Evolutionary conservation across 2,888 invertebrate species (phyloP), one percentile per base, ranked within the genome.

Genomic region (Dexiosoma caninum): DNA sequence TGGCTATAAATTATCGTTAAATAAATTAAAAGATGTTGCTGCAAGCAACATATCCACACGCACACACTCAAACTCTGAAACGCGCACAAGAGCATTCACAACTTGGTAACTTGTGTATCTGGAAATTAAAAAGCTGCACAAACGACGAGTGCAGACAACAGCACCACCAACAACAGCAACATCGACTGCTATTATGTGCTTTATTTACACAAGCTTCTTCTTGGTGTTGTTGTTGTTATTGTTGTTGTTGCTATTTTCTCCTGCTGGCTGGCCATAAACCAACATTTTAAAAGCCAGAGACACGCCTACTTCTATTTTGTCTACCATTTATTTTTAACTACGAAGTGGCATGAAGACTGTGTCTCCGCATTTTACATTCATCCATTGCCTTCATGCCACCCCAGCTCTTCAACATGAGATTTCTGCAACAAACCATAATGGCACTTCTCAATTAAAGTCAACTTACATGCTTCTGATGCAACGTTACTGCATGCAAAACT

Each of bases 1-100:
- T 64, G 85, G 85, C 84, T 84, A 85, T 85, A 84, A 85, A 85
- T 85, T 84, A 85, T 81, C 71, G 72, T 83, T 74, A 80, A 83
- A 84, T 82, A 81, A 78, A 81, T 81, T 81, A 77, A 81, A 81
- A 81, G 81, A 74, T 81, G 37, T 74, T 77, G 77, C 81, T 77
- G 53, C 57, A 72, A 64, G 81, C 72, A 37, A 23, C 37, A 35
- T 27, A 30, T 9, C 21, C 66, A 70, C 9, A 32, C n/a, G 67
- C 14, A 46, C n/a, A 19, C 27, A 40, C 9, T 9, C 2, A 23
- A 2, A 1, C 42, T 42, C 37, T n/a, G 23, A 27, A 16, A 62
- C n/a, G 21, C 9, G 12, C 14, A 51, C 4, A 40, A 9, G 1
- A 5, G 7, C 10, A n/a, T n/a, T 14, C 37, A 49, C 51, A 51